Evolutionary conservation across 2,113 vertebrate species (phyloP).

Genomic region (Azemiops feae): DNA sequence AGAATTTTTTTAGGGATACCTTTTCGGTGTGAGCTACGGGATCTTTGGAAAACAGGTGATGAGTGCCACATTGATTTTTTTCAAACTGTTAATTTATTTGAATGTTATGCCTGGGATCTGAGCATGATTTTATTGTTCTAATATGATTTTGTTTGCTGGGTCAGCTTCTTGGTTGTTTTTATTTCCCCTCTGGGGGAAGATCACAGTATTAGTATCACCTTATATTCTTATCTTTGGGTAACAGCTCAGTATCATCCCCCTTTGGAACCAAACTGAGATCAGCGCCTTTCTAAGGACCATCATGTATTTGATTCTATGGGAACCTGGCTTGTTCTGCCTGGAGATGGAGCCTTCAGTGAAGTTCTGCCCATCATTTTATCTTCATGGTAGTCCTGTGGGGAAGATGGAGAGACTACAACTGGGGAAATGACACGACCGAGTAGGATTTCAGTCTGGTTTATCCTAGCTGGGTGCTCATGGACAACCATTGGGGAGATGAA

Average conservation of each 20-base stretch:
- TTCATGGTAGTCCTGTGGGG: not conserved
- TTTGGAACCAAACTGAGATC: not conserved
- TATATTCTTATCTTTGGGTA: not conserved
- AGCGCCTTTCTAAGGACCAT: not conserved
- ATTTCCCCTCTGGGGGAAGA: not conserved
- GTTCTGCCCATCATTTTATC: not conserved
- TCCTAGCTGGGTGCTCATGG: not conserved
- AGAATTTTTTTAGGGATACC: too few species aligned
- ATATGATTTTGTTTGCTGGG: not conserved
- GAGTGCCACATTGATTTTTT: too few species aligned
- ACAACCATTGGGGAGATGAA: not conserved
- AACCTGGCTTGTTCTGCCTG: not conserved
- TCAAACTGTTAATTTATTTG: not conserved
- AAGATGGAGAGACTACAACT: not conserved
- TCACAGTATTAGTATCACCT: not conserved
- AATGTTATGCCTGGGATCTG: not conserved
- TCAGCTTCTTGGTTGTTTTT: not conserved
- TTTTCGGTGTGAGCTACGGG: too few species aligned
- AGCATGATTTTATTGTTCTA: not conserved
- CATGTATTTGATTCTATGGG: not conserved
- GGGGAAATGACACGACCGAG: not conserved
- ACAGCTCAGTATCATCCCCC: not conserved
- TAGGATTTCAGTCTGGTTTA: not conserved
- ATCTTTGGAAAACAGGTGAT: too few species aligned
- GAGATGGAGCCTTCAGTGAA: too few species aligned